phyloP scores from a whole-genome alignment of 1,140 invertebrate species.

The Ectropis grisescens region DNA sequence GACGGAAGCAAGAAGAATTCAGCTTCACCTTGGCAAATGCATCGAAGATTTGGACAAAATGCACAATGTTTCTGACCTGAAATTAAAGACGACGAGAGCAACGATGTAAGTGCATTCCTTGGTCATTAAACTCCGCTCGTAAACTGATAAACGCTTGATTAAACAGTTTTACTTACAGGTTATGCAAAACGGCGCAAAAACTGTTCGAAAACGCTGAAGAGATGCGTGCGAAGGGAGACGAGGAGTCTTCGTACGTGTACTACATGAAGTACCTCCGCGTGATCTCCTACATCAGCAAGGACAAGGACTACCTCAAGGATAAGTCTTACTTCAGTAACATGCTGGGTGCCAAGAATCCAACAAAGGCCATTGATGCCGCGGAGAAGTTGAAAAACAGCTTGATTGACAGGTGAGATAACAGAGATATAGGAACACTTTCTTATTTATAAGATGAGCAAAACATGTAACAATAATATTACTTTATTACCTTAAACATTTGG shows the following conservation, averaged over 20 bases:
- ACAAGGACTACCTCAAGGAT: slow-evolving; percentile 69
- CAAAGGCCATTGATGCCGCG: slow-evolving; percentile 69
- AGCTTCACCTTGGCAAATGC: slow-evolving; percentile 66
- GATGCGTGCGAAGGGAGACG: slow-evolving; percentile 70
- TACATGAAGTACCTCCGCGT: slow-evolving; percentile 79
- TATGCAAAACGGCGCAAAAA: slow-evolving; percentile 71
- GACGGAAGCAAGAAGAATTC: slow-evolving; percentile 64
- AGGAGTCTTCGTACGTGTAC: slow-evolving; percentile 78
- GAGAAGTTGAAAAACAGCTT: slow-evolving; percentile 70
- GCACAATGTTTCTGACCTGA: slow-evolving; percentile 65
- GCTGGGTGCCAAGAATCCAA: slow-evolving; percentile 67
- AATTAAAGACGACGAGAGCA: slow-evolving; percentile 59
- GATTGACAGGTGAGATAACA: slow-evolving; percentile 70
- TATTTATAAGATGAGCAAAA: too few relatives aligned
- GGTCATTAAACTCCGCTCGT: too few relatives aligned
- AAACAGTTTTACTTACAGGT: slow-evolving; percentile 31
- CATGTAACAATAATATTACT: too few relatives aligned
- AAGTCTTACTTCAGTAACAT: slow-evolving; percentile 72
- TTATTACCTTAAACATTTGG: too few relatives aligned
- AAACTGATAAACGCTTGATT: too few relatives aligned
- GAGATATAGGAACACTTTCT: too few relatives aligned
- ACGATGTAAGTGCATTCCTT: slow-evolving; percentile 56
- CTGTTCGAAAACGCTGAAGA: slow-evolving; percentile 72
- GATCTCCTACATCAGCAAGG: slow-evolving; percentile 69
- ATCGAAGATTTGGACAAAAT: slow-evolving; percentile 70